phyloP scores from a whole-genome alignment of 2,797 vertebrate genomes.

The Fratercula arctica region DNA sequence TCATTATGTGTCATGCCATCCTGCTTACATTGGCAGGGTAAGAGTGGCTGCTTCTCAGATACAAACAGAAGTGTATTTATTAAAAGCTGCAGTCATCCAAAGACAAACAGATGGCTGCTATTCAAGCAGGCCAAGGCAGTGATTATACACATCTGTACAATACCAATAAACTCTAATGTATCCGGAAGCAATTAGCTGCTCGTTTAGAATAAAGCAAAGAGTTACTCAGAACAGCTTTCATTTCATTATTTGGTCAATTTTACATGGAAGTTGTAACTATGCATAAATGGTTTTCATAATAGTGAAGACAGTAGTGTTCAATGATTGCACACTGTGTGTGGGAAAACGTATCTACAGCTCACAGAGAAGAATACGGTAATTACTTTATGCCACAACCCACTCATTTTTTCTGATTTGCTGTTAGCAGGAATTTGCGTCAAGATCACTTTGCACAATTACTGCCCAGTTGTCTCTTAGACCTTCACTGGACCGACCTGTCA shows the following conservation, averaged over 20 bases:
- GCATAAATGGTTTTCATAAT: neutral
- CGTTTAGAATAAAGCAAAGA: slow-evolving; percentile 59
- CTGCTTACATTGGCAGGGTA: neutral
- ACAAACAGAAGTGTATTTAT: slow-evolving; percentile 56
- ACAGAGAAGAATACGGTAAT: neutral
- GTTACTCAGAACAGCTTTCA: slow-evolving; percentile 51
- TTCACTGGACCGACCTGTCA: neutral
- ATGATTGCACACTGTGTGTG: neutral
- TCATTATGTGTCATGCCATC: neutral
- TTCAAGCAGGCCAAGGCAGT: slow-evolving; percentile 70
- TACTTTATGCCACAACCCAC: neutral
- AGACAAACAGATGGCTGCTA: slow-evolving; percentile 75
- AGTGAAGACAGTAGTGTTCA: neutral
- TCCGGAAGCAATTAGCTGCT: slow-evolving; percentile 62
- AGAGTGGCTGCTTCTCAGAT: slow-evolving; percentile 18
- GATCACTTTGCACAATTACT: neutral
- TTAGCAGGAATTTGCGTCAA: neutral
- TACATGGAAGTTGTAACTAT: slow-evolving; percentile 37
- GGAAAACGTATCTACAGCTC: neutral
- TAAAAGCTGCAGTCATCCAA: slow-evolving; percentile 63
- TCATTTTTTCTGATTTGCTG: neutral
- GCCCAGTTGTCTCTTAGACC: neutral
- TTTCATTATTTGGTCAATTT: slow-evolving; percentile 69
- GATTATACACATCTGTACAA: slow-evolving; percentile 76
- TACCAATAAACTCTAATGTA: slow-evolving; percentile 65